A percentile compares a stretch with the other conserved stretches of the same genome.
Evolutionary conservation across 2,797 vertebrate species (phyloP).

Genomic region (Echeneis naucrates): DNA sequence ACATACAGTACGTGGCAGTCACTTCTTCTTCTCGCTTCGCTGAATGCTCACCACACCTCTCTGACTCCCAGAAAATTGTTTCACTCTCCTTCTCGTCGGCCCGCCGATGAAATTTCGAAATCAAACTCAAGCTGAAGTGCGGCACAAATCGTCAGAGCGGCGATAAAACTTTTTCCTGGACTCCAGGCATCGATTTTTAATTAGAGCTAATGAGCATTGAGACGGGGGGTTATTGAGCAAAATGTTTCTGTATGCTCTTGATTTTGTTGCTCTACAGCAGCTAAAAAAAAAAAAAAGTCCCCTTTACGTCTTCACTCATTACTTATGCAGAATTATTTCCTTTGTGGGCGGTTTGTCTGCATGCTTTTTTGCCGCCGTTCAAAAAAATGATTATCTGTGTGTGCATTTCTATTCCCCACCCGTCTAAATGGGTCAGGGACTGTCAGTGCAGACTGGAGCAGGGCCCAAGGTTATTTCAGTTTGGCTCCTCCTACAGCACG

Average conservation of each 20-base stretch:
- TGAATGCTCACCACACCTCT: not conserved
- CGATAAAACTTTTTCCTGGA: conserved; percentile 11
- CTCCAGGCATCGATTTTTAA: conserved; percentile 31
- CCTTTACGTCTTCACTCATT: not conserved
- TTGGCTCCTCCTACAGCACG: not conserved
- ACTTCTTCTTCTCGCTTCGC: not conserved
- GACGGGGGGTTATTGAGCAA: conserved; percentile 30
- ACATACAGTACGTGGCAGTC: conserved; percentile 24
- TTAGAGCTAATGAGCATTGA: conserved; percentile 25
- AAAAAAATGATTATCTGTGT: too few species aligned
- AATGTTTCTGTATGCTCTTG: conserved; percentile 2
- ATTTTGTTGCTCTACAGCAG: not conserved
- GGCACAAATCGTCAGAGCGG: conserved; percentile 4
- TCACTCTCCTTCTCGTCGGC: conserved; percentile 7
- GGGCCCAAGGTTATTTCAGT: conserved; percentile 15
- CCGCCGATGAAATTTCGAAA: conserved; percentile 6
- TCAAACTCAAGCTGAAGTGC: conserved; percentile 15
- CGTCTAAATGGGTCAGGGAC: conserved; percentile 40
- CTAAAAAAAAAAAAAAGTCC: not conserved
- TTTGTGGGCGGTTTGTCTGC: not conserved
- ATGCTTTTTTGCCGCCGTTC: not conserved
- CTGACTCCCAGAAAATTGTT: conserved; percentile 5
- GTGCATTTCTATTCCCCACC: conserved; percentile 49
- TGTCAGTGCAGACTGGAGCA: conserved; percentile 17
- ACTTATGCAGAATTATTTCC: not conserved